phyloP scores from a whole-genome alignment of 2,888 invertebrate species.

The Lochmaea capreae region DNA sequence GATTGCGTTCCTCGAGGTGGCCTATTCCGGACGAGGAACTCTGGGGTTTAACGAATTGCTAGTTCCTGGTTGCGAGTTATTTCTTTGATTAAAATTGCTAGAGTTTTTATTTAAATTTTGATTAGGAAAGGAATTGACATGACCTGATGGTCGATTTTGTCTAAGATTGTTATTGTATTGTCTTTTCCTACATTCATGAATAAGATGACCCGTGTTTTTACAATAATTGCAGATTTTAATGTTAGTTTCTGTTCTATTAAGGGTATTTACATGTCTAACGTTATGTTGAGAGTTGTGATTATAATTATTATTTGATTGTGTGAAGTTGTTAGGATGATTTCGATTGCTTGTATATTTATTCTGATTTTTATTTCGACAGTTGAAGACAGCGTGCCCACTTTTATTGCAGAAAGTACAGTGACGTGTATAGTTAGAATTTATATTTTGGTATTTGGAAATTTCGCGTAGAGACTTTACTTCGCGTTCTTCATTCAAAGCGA shows the following conservation, averaged over 20 bases:
- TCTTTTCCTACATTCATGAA: slow-evolving; percentile 38
- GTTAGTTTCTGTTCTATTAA: not conserved
- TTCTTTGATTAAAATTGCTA: not conserved
- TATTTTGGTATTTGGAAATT: slow-evolving; percentile 26
- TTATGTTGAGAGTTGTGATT: not conserved
- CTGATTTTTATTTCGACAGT: slow-evolving; percentile 29
- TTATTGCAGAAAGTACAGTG: slow-evolving; percentile 11
- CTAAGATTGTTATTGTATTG: slow-evolving; percentile 33
- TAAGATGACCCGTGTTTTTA: slow-evolving; percentile 36
- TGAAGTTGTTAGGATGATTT: not conserved
- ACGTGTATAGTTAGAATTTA: slow-evolving; percentile 23
- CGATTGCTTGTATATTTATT: slow-evolving; percentile 19
- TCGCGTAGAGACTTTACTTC: slow-evolving; percentile 31
- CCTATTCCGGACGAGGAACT: not conserved
- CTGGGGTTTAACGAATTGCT: not conserved
- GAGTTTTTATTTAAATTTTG: slow-evolving; percentile 12
- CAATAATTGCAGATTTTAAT: slow-evolving; percentile 17
- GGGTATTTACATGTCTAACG: not conserved
- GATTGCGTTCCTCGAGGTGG: not conserved
- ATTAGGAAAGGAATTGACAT: slow-evolving; percentile 9
- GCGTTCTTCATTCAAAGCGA: slow-evolving; percentile 39
- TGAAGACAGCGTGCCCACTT: slow-evolving; percentile 15
- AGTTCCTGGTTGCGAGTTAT: not conserved
- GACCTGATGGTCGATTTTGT: not conserved
- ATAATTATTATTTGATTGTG: not conserved